Evolutionary conservation across 2,113 vertebrate species (phyloP).

Genomic region (Serilophus lunatus): DNA sequence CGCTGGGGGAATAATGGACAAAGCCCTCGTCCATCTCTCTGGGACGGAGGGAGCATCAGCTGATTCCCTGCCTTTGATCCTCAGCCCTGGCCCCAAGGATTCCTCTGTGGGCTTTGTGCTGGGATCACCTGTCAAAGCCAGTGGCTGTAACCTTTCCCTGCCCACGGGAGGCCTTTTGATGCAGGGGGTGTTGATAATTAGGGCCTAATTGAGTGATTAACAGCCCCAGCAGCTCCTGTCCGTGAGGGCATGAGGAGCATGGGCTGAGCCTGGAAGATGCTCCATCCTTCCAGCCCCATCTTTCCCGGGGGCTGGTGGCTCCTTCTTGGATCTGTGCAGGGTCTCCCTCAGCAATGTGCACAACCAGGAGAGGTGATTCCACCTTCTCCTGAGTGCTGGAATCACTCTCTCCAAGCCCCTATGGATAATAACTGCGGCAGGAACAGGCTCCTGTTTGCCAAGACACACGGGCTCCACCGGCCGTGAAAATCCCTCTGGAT

Average conservation of each 20-base stretch:
- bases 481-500: constrained; percentile 44
- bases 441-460: constrained; percentile 4
- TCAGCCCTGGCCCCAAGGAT: neutral
- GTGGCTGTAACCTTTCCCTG: constrained; percentile 49
- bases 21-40: neutral
- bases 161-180: constrained; percentile 69
- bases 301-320: neutral
- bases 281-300: constrained; percentile 24
- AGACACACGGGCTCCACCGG: constrained; percentile 8
- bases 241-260: constrained; percentile 12
- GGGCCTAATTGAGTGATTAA: constrained; percentile 81
- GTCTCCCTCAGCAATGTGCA: neutral
- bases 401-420: neutral
- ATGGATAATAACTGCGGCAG: neutral
- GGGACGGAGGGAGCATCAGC: constrained; percentile 65
- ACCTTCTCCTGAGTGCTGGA: neutral
- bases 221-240: constrained; percentile 14
- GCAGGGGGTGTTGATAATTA: constrained; percentile 71
- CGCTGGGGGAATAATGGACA: neutral
- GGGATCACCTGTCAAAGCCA: constrained; percentile 64
- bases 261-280: neutral
- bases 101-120: constrained; percentile 43
- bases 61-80: constrained; percentile 72
- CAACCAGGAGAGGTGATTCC: neutral
- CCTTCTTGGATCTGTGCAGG: neutral